Base-by-base conservation (phyloP, 2,113 vertebrate genomes). In the Drymodes brunneopygia region DNA sequence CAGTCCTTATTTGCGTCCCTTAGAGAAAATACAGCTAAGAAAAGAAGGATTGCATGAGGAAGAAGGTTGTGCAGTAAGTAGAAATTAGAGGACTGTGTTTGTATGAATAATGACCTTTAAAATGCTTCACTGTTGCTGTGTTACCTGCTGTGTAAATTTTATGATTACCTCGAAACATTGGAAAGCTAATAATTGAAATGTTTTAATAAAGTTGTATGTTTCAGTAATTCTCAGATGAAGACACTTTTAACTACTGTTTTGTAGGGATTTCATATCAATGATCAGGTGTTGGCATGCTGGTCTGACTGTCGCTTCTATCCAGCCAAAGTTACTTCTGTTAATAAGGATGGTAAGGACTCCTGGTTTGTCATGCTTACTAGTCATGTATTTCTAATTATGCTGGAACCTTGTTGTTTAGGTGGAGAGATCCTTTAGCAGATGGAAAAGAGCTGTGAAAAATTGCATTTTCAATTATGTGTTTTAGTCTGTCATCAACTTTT, bases 261-360 rank as follows among this genome's bases (percentile, higher is more conserved):
- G 19, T 96, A 99, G 99, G 98, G 97, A 93, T 99, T 99, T 97
- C 98, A 98, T 62, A 98, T 99, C 67, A 99, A 99, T 11, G 98
- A 99, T 29, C 99, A 99, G 84, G 99, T 99, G 27, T 96, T 99
- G 97, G 99, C 99, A 40, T 99, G 99, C 97, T 99, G 99, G 99
- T 99, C 99, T 44, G 99, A 99, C 96, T 99, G 99, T 96, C 98
- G 99, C 61, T 99, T 99, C 98, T 99, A 99, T 82, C 99, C 99
- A 28, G 99, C 99, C 91, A 99, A 98, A 98, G 98, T 99, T 96
- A 98, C 99, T 94, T 96, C 98, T 36, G 98, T 99, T 93, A 99
- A 99, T 98, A 99, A 98, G 94, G 99, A 99, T 77, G 99, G 99
- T 99, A 98, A 98, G 99, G 83, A 82, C 42, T 88, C 22, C 9